Evolutionary conservation across 2,113 vertebrate genomes (phyloP), one percentile per base, ranked within the genome.

Genomic region (Limanda limanda): DNA sequence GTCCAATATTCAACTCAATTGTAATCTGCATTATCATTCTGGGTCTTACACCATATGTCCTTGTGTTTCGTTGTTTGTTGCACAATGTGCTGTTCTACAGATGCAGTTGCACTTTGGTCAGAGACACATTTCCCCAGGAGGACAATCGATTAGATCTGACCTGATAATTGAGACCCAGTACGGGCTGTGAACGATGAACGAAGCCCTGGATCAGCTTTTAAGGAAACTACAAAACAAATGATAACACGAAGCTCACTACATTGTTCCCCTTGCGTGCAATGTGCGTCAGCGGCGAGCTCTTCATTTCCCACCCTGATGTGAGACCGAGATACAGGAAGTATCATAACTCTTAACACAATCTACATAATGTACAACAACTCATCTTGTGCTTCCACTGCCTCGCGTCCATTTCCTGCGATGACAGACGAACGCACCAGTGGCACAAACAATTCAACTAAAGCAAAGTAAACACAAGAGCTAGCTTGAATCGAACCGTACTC

Each of bases 401-500:
- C 2, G 40, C 2, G 25, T 47, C 68, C 14, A 3, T 13, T 21
- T 18, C 24, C 4, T 68, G 5, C 21, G 20, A 56, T 3, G 71
- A 52, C 17, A 25, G 20, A 20, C 40, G 23, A 37, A 56, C 47
- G 17, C 18, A 72, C n/a, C 0, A 54, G 24, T 13, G 10, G 45
- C 62, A 58, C 23, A 25, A 0, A 10, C 45, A 20, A 14, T 2
- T 21, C 12, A 21, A 31, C 45, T 20, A 21, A 10, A 54, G 17
- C 17, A 1, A 18, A 51, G 47, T 51, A 51, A 20, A 51, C 5
- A 14, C 3, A 5, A 42, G n/a, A 55, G 40, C 13, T 52, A 71
- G 5, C n/a, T 61, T 24, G 24, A 0, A 24, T 9, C 2, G 78
- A 71, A 54, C 0, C 54, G 42, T 63, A 89, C 90, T 86, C 56